phyloP scores from a whole-genome alignment of 2,797 vertebrate genomes.

The Danio jaintianensis region DNA sequence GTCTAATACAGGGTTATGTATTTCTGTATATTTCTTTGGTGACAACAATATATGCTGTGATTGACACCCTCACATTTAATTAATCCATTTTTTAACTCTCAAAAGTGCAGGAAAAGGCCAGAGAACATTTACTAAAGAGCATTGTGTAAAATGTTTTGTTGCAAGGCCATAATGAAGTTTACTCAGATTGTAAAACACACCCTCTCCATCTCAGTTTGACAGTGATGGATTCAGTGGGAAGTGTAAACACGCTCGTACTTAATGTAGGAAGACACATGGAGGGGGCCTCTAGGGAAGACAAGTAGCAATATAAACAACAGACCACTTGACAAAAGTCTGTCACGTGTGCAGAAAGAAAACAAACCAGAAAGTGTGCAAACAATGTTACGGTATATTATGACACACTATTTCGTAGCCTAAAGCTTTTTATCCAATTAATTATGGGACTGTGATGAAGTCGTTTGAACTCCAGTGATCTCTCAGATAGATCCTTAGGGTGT shows the following conservation, averaged over 20 bases:
- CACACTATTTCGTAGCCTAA: no score
- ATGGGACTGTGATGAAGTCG: not conserved
- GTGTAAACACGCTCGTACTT: constrained; percentile 71
- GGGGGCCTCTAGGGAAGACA: constrained; percentile 65
- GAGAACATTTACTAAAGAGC: constrained; percentile 25
- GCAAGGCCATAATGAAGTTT: constrained; percentile 23
- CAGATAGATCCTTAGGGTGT: no score
- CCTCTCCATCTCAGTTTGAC: constrained; percentile 56
- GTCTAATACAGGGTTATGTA: not conserved
- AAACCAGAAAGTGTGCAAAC: not conserved
- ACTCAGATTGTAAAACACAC: constrained; percentile 29
- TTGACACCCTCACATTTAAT: constrained; percentile 24
- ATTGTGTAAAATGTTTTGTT: not conserved
- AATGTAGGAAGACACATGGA: constrained; percentile 63
- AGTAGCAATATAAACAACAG: constrained; percentile 26
- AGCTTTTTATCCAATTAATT: not conserved
- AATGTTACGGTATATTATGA: not conserved
- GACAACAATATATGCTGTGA: not conserved
- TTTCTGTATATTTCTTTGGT: not conserved
- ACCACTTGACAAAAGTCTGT: not conserved
- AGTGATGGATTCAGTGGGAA: constrained; percentile 68
- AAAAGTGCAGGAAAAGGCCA: constrained; percentile 14
- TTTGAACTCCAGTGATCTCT: no score
- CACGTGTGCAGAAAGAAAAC: constrained; percentile 25
- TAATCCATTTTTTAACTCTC: constrained; percentile 4